phyloP scores from a whole-genome alignment of 2,797 vertebrate species.

The Lepilemur septentrionalis region DNA sequence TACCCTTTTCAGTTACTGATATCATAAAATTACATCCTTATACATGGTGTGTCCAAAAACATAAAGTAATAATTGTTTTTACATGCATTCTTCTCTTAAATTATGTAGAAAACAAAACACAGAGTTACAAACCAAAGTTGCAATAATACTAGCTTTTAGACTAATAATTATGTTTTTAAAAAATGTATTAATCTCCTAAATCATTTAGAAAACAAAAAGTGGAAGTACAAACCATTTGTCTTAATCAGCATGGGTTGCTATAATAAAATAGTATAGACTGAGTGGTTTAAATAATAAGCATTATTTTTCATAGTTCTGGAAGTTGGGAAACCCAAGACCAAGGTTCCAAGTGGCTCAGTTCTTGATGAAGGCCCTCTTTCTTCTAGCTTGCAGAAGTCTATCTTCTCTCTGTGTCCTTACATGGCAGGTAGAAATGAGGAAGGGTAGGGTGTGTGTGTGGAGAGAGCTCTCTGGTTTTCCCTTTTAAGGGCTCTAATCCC shows the following conservation, averaged over 20 bases:
- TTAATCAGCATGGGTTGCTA: not conserved
- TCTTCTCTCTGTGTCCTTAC: not conserved
- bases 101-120: not conserved
- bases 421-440: not conserved
- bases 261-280: not conserved
- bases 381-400: not conserved
- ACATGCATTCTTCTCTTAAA: not conserved
- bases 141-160: not conserved
- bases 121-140: not conserved
- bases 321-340: not conserved
- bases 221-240: not conserved
- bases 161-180: not conserved
- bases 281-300: not conserved
- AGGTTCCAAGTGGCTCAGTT: not conserved
- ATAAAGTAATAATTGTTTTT: not conserved
- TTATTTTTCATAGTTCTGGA: not conserved
- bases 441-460: accelerated
- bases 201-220: not conserved
- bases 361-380: not conserved
- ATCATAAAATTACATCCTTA: not conserved
- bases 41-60: not conserved
- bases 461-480: not conserved
- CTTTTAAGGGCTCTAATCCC: not conserved
- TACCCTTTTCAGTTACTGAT: not conserved
- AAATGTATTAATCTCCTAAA: not conserved